Percentiles rank a stretch among this genome's conserved stretches.
Evolutionary conservation across 2,888 invertebrate species (phyloP).

Genomic region (Crematogaster levior): DNA sequence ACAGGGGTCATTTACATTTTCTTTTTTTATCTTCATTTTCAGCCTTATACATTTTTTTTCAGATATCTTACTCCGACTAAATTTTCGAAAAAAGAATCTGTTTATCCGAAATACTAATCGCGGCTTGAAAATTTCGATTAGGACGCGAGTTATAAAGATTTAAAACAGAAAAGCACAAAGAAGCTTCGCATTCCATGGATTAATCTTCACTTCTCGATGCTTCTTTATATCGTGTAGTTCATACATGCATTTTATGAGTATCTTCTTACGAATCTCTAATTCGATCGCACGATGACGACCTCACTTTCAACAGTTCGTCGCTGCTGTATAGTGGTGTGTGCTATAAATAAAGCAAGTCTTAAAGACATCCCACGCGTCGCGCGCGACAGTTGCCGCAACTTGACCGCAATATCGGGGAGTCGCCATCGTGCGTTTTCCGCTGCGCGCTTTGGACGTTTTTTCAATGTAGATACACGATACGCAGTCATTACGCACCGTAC

Average conservation of each 20-base stretch:
- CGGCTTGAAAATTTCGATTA: not conserved
- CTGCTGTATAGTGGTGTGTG: slow-evolving; percentile 45
- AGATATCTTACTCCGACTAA: too few relatives aligned
- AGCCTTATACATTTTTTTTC: too few relatives aligned
- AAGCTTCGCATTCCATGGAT: not conserved
- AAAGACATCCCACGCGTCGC: slow-evolving; percentile 74
- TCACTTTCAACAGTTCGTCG: slow-evolving; percentile 50
- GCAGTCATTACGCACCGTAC: not conserved
- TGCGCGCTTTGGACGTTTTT: not conserved
- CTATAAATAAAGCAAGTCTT: slow-evolving; percentile 75
- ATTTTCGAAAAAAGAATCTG: not conserved
- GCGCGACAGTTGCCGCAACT: slow-evolving; percentile 67
- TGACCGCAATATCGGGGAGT: slow-evolving; percentile 39
- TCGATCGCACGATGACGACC: slow-evolving; percentile 9
- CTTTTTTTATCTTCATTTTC: too few relatives aligned
- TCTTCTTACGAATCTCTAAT: not conserved
- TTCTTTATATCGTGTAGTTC: not conserved
- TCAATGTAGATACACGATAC: not conserved
- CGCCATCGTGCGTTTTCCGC: slow-evolving; percentile 15
- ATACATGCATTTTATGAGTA: too few relatives aligned
- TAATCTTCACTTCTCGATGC: not conserved
- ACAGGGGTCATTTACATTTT: too few relatives aligned
- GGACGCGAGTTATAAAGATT: not conserved
- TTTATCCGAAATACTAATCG: not conserved
- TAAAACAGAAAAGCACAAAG: not conserved